Conservation (phyloP, 2,888 invertebrate species). For the Phragmatobia fuliginosa region DNA sequence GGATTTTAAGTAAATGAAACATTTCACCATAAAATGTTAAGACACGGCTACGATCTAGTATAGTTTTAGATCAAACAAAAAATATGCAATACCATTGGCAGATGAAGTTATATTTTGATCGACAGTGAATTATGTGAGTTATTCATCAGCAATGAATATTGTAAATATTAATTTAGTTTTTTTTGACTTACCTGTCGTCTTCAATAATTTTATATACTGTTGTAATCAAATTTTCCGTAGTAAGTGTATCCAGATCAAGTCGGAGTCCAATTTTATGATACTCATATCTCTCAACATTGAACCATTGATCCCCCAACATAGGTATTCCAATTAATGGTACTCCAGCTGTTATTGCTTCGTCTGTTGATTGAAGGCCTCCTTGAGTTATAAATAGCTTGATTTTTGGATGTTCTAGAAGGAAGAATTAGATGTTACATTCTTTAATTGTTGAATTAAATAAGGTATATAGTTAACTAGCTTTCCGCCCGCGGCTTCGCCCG, state of each 20-base stretch:
- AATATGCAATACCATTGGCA: no score
- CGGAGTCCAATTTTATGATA: conserved; percentile 26
- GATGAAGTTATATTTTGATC: no score
- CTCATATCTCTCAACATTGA: conserved; percentile 59
- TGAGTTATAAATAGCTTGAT: conserved; percentile 77
- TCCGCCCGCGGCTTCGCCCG: no score
- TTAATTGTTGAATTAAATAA: no score
- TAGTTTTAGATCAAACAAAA: no score
- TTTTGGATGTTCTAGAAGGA: conserved; percentile 67
- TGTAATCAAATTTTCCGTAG: conserved; percentile 5
- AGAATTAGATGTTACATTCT: background rate
- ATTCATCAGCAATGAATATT: no score
- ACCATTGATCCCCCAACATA: conserved; percentile 70
- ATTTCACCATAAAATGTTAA: no score
- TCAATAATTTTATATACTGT: conserved; percentile 14
- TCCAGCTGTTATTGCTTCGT: conserved; percentile 67
- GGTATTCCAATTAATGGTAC: conserved; percentile 69
- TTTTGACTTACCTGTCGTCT: conserved; percentile 17
- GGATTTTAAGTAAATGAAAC: no score
- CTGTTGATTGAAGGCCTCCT: conserved; percentile 75
- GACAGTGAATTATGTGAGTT: no score
- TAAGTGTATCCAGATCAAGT: conserved; percentile 18
- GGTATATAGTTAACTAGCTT: no score
- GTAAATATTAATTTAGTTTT: no score
- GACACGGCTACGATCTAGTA: no score